Evolutionary conservation across 2,888 invertebrate species (phyloP), one percentile per base, ranked within the genome.

Genomic region (Zootermopsis nevadensis): DNA sequence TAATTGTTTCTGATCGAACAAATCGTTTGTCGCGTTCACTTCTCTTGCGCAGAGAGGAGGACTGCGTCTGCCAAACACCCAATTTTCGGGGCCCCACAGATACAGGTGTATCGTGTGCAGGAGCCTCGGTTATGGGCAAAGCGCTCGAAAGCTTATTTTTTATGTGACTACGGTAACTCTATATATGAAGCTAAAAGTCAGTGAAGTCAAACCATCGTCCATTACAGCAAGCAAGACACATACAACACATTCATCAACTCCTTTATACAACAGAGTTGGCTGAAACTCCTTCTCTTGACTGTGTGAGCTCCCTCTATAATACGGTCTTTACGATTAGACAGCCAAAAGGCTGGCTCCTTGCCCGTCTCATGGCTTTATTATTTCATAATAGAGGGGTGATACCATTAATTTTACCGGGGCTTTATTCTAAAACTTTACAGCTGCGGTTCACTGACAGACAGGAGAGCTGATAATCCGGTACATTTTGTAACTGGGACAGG

Each of bases 381-480:
- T 4, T 33, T 31, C 31, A 69, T 33, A 69, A 69, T 69, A 31
- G 69, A 15, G 33, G 77, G 77, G 31, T 55, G 77, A 77, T 77
- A 77, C 77, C 77, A 77, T 77, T 77, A 77, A 77, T 77, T 77
- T 77, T 77, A 55, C 77, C 30, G 24, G 55, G n/a, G 27, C 33
- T 77, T 31, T 33, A 19, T 31, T 77, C 15, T 77, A 53, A 15
- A 67, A 67, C 27, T 8, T 31, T 67, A 55, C 69, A 69, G 69
- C 69, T 69, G 69, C 33, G 69, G 69, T 33, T 69, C 1, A 30
- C 66, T 48, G 48, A 48, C 48, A 48, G 48, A 19, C 48, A 12
- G 48, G 8, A 42, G 2, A 42, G 2, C 15, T 4, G 38, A 15
- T 4, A 4, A 42, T 42, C 8, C 38, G 2, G 38, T 42, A 42